Evolutionary conservation across 2,888 invertebrate species (phyloP).

Genomic region (Danaus chrysippus): DNA sequence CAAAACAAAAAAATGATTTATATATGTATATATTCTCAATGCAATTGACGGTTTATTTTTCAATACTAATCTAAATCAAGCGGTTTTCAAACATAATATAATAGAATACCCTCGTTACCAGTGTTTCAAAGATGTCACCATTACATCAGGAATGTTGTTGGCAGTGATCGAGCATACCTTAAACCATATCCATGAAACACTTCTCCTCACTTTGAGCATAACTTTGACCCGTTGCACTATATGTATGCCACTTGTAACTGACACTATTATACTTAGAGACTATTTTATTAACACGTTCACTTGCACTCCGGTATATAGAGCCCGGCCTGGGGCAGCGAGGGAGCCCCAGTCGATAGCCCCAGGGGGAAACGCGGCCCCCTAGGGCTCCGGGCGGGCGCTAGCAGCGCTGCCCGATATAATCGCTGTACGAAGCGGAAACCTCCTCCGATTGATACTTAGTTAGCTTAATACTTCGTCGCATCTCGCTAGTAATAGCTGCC

Average conservation of each 20-base stretch:
- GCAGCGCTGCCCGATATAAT: slow-evolving; percentile 88
- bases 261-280: slow-evolving; percentile 64
- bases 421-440: slow-evolving; percentile 92
- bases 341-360: slow-evolving; percentile 77
- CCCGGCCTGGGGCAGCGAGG: slow-evolving; percentile 25
- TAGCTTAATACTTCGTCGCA: slow-evolving; percentile 93
- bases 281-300: slow-evolving; percentile 54
- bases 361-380: slow-evolving; percentile 25
- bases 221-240: slow-evolving; percentile 47
- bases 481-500: slow-evolving; percentile 91
- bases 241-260: slow-evolving; percentile 32
- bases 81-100: slow-evolving; percentile 27
- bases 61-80: not conserved
- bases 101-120: slow-evolving; percentile 33
- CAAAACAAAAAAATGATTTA: too few species aligned
- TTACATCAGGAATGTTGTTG: slow-evolving; percentile 62
- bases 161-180: slow-evolving; percentile 56
- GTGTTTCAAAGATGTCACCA: slow-evolving; percentile 54
- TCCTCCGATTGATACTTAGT: slow-evolving; percentile 98
- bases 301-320: slow-evolving; percentile 36
- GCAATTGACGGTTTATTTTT: too few species aligned
- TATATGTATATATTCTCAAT: too few species aligned
- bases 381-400: slow-evolving; percentile 81
- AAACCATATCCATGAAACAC: slow-evolving; percentile 44
- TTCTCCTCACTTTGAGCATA: slow-evolving; percentile 60